A percentile compares a stretch with the other conserved stretches of the same genome.
Conservation (phyloP, 2,797 vertebrate genomes). For the Mormyrops attenuatus region DNA sequence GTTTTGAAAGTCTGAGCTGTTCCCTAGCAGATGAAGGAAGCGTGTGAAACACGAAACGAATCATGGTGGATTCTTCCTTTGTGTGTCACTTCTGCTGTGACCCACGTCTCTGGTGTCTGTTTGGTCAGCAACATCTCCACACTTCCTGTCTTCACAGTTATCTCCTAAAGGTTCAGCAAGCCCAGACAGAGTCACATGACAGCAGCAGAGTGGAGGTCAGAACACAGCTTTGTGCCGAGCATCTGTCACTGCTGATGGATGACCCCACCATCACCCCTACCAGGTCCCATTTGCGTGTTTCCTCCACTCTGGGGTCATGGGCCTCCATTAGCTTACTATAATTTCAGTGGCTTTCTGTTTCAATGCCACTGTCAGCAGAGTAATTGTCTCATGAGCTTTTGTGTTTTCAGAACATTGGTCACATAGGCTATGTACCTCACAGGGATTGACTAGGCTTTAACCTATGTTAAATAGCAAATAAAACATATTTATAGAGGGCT, state of each 20-base stretch:
- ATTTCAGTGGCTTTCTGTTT: background rate
- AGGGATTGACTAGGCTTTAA: background rate
- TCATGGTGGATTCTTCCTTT: background rate
- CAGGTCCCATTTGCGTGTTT: background rate
- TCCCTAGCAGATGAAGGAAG: background rate
- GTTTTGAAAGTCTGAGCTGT: background rate
- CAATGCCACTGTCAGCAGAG: background rate
- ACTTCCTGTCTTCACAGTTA: background rate
- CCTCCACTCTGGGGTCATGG: background rate
- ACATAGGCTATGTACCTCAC: background rate
- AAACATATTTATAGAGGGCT: background rate
- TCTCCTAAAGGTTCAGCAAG: background rate
- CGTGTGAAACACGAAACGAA: background rate
- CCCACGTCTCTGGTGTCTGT: background rate
- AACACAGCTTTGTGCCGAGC: background rate
- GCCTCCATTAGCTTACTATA: background rate
- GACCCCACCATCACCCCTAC: background rate
- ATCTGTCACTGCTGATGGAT: background rate
- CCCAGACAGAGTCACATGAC: background rate
- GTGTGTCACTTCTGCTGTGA: background rate
- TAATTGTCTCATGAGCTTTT: background rate
- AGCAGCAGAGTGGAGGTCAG: background rate
- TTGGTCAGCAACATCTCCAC: background rate
- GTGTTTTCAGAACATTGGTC: background rate
- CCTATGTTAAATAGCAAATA: background rate